phyloP scores from a whole-genome alignment of 2,113 vertebrate genomes.

The Dromaius novaehollandiae region DNA sequence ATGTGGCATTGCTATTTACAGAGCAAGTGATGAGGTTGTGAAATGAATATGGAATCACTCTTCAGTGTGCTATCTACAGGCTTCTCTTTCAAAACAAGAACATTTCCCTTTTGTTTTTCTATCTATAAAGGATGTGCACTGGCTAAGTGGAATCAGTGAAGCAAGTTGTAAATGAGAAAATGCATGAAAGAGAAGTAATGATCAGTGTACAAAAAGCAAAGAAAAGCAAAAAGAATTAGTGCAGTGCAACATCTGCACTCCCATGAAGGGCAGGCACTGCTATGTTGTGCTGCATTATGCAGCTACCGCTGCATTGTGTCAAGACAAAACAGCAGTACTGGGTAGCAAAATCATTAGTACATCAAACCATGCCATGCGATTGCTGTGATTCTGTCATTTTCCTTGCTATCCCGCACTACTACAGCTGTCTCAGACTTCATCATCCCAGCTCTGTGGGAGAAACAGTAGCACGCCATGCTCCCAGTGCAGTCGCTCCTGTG shows the following conservation, averaged over 20 bases:
- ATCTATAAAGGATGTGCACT: background rate
- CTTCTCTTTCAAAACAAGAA: constrained; percentile 43
- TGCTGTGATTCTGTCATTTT: background rate
- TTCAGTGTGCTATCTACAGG: background rate
- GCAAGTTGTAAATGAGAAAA: constrained; percentile 37
- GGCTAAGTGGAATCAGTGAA: constrained; percentile 21
- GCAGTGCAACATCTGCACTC: background rate
- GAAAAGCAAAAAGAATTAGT: background rate
- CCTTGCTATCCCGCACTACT: background rate
- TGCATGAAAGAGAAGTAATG: background rate
- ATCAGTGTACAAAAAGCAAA: background rate
- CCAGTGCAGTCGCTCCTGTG: background rate
- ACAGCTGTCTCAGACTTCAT: background rate
- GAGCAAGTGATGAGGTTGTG: background rate
- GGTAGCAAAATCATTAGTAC: background rate
- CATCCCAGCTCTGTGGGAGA: background rate
- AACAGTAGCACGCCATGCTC: background rate
- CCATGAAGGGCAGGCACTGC: background rate
- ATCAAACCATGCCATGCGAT: background rate
- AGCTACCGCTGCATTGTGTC: background rate
- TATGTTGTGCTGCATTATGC: background rate
- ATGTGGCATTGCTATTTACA: background rate
- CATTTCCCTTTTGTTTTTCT: constrained; percentile 20
- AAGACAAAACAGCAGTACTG: background rate
- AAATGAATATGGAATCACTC: constrained; percentile 28